Base-by-base conservation (phyloP, 2,888 invertebrate genomes). In the Lasioglossum figueresi region DNA sequence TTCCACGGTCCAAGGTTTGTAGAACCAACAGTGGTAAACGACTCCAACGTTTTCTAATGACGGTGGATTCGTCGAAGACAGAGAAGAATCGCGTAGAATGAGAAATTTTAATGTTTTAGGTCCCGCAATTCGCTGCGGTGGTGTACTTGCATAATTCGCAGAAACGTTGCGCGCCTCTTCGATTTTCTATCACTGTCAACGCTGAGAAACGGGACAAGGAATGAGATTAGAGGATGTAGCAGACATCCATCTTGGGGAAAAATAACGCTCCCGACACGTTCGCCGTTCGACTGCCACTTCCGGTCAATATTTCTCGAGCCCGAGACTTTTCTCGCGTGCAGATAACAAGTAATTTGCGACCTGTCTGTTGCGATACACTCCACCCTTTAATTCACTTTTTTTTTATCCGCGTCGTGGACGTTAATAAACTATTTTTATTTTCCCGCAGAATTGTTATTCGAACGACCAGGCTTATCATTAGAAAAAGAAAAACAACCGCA, bases 301-400 rank as follows among this genome's bases (percentile, higher is more conserved):
- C 79, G 84, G 59, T 76, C 76, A 72, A 82, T 82, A 79, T 72
- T 76, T 82, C 72, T 76, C 85, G 79, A 73, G 72, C 63, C n/a
- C 34, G 16, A 31, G 76, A 72, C 63, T 75, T 2, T 63, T 76
- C 76, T 45, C 63, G 66, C 34, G n/a, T 48, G 76, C 76, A 34
- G 66, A 66, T 68, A 76, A 73, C 66, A 66, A 56, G 74, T 16
- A 76, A 76, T 76, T 72, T 72, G 72, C 72, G 48, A 45, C 19
- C 72, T 34, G 72, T 72, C 72, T 31, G 72, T 12, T 45, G 31
- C 31, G 34, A 31, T 45, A 34, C 40, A n/a, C 19, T 31, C 59
- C 16, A 16, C 27, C 59, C 27, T 16, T 16, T 14, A 63, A 16
- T 31, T 59, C 27, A 5, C 2, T 23, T 48, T 23, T 48, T 19